These are phyloP conservation scores for Xyliphius kryptos DNA, from an alignment of 2,113 vertebrate species.

Conservation along the genomic window DNA sequence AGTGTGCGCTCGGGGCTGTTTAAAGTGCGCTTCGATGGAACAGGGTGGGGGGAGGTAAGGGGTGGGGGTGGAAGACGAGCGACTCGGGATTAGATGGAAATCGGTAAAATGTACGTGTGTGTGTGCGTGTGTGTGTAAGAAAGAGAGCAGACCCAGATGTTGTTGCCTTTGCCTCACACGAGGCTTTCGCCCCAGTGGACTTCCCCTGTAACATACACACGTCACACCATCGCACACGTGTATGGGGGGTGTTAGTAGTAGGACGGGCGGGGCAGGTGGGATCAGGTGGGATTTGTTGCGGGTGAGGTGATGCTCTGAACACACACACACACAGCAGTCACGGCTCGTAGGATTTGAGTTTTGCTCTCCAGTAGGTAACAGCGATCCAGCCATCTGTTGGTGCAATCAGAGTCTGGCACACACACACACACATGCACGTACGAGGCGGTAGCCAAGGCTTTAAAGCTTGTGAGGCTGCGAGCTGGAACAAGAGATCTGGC, in stretches of 20 bases:
- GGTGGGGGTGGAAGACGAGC: constrained; percentile 19
- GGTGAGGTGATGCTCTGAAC: constrained; percentile 18
- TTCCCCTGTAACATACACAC: constrained; percentile 37
- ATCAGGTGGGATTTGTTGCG: constrained; percentile 34
- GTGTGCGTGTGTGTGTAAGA: constrained; percentile 2
- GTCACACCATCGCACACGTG: constrained; percentile 14
- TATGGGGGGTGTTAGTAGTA: not conserved
- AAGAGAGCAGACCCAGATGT: constrained; percentile 26
- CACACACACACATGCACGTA: constrained; percentile 7
- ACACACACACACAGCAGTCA: constrained; percentile 20
- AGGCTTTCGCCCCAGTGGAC: constrained; percentile 19
- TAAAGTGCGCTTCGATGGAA: constrained; percentile 33
- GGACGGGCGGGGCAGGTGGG: constrained; percentile 1
- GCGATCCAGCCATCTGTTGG: constrained; percentile 48
- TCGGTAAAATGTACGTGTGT: constrained; percentile 9
- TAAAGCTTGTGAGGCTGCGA: too few species aligned
- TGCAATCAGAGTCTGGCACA: constrained; percentile 43
- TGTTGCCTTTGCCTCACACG: constrained; percentile 34
- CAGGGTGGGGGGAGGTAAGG: not conserved
- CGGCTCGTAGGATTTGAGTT: constrained; percentile 37
- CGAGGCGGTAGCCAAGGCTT: too few species aligned
- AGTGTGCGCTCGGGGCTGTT: constrained; percentile 40
- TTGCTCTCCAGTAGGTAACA: constrained; percentile 43
- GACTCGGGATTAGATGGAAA: constrained; percentile 26
- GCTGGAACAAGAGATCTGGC: too few species aligned